phyloP scores from a whole-genome alignment of 53 echinoderm and acorn worm species.

The Paelopatides confundens region DNA sequence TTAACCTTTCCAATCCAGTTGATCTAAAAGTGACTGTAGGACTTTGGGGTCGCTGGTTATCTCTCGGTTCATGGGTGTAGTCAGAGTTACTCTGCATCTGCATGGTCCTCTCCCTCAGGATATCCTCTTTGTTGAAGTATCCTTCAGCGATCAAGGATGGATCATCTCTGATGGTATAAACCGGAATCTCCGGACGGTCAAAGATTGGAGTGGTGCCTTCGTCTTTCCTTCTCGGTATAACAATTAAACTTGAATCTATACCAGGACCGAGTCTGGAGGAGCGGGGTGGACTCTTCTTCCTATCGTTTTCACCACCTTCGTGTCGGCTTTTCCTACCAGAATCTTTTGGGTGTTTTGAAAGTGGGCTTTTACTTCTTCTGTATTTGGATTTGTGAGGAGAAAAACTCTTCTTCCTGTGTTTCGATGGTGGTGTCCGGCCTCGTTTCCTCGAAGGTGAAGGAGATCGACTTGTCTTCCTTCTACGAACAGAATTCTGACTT shows the following conservation, averaged over 20 bases:
- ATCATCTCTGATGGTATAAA: constrained; percentile 70
- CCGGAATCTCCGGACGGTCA: constrained; percentile 85
- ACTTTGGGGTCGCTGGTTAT: constrained; percentile 17
- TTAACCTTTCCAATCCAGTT: constrained; percentile 29
- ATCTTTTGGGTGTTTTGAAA: constrained; percentile 5
- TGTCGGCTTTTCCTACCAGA: constrained; percentile 5
- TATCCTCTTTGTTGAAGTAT: constrained; percentile 50
- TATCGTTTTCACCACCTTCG: neutral
- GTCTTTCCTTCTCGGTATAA: constrained; percentile 89
- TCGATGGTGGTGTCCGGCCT: neutral
- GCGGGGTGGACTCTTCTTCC: constrained; percentile 19
- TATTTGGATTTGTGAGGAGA: constrained; percentile 32
- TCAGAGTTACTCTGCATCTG: constrained; percentile 19
- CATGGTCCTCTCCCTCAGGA: constrained; percentile 4
- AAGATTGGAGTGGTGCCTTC: constrained; percentile 84
- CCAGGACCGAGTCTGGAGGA: constrained; percentile 44
- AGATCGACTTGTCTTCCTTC: neutral
- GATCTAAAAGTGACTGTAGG: constrained; percentile 38
- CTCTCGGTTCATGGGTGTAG: neutral
- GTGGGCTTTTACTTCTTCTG: neutral
- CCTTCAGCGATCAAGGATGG: constrained; percentile 49
- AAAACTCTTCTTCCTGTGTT: constrained; percentile 28
- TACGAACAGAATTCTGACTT: neutral
- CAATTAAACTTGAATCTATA: constrained; percentile 77
- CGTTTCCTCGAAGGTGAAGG: neutral